Conservation (phyloP, 2,888 invertebrate genomes). For the Pollenia amentaria region DNA sequence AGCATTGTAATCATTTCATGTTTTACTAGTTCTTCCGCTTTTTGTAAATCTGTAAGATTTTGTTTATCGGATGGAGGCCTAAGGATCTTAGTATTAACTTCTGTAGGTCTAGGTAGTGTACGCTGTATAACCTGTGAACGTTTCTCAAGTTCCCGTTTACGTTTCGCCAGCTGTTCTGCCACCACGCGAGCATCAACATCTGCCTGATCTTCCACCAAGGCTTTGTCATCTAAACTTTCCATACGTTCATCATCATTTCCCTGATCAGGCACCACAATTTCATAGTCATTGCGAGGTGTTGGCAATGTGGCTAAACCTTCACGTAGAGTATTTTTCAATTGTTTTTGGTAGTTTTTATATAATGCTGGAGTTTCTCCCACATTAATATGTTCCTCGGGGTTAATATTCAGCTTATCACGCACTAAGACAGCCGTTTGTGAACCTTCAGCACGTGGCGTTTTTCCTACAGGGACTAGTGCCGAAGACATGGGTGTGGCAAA, state of each 20-base stretch:
- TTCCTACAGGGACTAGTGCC: slow-evolving; percentile 84
- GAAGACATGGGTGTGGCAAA: slow-evolving; percentile 86
- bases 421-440: slow-evolving; percentile 89
- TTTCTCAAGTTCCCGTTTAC: slow-evolving; percentile 87
- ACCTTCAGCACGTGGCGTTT: slow-evolving; percentile 76
- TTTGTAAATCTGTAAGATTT: slow-evolving; percentile 93
- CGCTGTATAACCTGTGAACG: slow-evolving; percentile 95
- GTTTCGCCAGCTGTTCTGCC: slow-evolving; percentile 89
- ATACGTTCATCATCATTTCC: slow-evolving; percentile 87
- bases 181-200: slow-evolving; percentile 90
- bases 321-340: slow-evolving; percentile 90
- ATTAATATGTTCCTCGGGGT: slow-evolving; percentile 92
- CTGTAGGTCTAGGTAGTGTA: slow-evolving; percentile 92
- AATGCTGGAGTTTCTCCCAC: slow-evolving; percentile 90
- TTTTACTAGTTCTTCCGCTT: slow-evolving; percentile 98
- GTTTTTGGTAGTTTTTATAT: slow-evolving; percentile 89
- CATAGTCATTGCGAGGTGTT: slow-evolving; percentile 97
- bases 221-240: slow-evolving; percentile 83
- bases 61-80: slow-evolving; percentile 91
- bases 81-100: slow-evolving; percentile 93
- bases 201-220: slow-evolving; percentile 92
- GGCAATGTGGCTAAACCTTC: slow-evolving; percentile 93
- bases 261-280: slow-evolving; percentile 97
- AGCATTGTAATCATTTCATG: slow-evolving; percentile 98
- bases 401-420: slow-evolving; percentile 97